Base-by-base conservation (phyloP, 2,888 invertebrate genomes). In the Protophormia terraenovae region DNA sequence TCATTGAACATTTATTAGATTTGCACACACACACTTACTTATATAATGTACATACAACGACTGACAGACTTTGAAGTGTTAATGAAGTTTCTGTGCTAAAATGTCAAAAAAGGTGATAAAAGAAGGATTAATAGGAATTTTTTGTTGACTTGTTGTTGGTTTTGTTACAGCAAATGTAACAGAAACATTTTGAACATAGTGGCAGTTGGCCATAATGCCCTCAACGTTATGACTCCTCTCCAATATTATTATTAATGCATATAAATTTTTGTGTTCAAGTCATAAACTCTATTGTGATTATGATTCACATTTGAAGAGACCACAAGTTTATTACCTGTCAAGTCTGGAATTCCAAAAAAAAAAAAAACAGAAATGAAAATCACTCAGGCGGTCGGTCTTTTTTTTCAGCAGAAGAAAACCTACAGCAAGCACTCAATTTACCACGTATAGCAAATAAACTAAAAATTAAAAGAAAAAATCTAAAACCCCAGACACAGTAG, bases 261-360 rank as follows among this genome's bases (percentile, higher is more conserved):
- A 50, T 35, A 73, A 24, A 73, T n/a, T 19, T 50, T 47, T 64
- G 27, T 64, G 60, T 75, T 75, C 41, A 41, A 55, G 62, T 81
- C 81, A 81, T 81, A 84, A 84, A 84, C 71, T 84, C 77, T 81
- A 73, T 84, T 84, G 84, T 81, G 69, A 77, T 69, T 80, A 67
- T 73, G 81, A 78, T 77, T 84, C 81, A 84, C n/a, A 62, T 81
- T 60, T 81, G 81, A 84, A 78, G 60, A 84, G 84, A 78, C 81
- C 84, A 78, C 81, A 81, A 69, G 66, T 84, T 84, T 84, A 84
- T 84, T 84, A 84, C 77, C 84, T 81, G 81, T 84, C 84, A 84
- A 78, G 84, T 62, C 29, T 81, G 62, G 73, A 78, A 84, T 80
- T 84, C 71, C 76, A 35, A 24, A 66, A 84, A 72, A 72, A n/a